Conservation (phyloP, 2,888 invertebrate species). For the Hylaea fasciaria region DNA sequence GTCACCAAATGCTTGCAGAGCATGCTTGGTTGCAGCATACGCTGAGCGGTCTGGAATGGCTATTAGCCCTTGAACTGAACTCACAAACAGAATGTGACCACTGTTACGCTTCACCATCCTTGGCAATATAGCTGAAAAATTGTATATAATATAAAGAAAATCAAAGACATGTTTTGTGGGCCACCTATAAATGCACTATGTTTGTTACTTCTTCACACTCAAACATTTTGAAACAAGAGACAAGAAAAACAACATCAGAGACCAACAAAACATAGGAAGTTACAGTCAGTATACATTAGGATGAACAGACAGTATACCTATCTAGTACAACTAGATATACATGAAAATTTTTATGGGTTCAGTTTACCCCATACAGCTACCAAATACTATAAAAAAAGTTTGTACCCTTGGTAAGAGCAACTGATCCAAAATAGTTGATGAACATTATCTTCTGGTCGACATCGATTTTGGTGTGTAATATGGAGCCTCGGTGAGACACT, state of each 20-base stretch:
- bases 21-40: slow-evolving; percentile 97
- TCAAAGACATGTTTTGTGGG: not conserved
- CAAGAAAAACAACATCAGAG: too few species aligned
- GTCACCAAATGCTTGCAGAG: slow-evolving; percentile 97
- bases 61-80: slow-evolving; percentile 97
- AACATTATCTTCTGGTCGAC: slow-evolving; percentile 95
- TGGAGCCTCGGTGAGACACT: slow-evolving; percentile 91
- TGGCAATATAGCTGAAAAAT: slow-evolving; percentile 90
- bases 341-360: too few species aligned
- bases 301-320: too few species aligned
- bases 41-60: slow-evolving; percentile 95
- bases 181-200: too few species aligned
- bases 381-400: not conserved
- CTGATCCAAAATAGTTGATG: slow-evolving; percentile 97
- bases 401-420: slow-evolving; percentile 95
- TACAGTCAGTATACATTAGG: too few species aligned
- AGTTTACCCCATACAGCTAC: not conserved
- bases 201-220: too few species aligned
- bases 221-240: too few species aligned
- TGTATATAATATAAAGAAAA: not conserved
- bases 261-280: too few species aligned
- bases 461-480: slow-evolving; percentile 89
- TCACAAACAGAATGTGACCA: slow-evolving; percentile 94
- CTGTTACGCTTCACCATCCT: slow-evolving; percentile 90
- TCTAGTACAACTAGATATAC: too few species aligned